phyloP scores from a whole-genome alignment of 2,888 invertebrate species.

The Pandemis corylana region DNA sequence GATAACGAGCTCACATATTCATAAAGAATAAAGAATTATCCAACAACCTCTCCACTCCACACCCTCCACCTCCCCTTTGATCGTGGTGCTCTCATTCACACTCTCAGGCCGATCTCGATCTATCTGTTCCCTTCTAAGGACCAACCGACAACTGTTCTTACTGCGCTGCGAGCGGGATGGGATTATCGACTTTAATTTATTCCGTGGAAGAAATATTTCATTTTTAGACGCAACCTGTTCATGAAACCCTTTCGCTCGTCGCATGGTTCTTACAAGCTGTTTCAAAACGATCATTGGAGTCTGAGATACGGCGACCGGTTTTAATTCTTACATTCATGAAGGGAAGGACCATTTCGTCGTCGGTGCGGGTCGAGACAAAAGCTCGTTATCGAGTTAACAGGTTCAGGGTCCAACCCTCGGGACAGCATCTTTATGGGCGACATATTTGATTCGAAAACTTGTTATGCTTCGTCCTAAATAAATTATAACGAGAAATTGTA shows the following conservation, averaged over 20 bases:
- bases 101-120: slow-evolving; percentile 80
- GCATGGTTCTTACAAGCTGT: slow-evolving; percentile 64
- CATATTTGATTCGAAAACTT: slow-evolving; percentile 85
- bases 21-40: slow-evolving; percentile 85
- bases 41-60: slow-evolving; percentile 71
- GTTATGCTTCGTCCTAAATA: slow-evolving; percentile 84
- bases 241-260: slow-evolving; percentile 80
- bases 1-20: slow-evolving; percentile 85
- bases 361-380: slow-evolving; percentile 66
- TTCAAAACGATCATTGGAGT: slow-evolving; percentile 79
- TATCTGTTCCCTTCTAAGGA: slow-evolving; percentile 80
- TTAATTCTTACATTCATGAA: slow-evolving; percentile 81
- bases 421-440: slow-evolving; percentile 84
- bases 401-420: slow-evolving; percentile 78
- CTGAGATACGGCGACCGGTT: slow-evolving; percentile 75
- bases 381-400: slow-evolving; percentile 79
- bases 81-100: slow-evolving; percentile 83
- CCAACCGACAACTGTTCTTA: slow-evolving; percentile 70
- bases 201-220: slow-evolving; percentile 83
- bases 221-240: slow-evolving; percentile 70
- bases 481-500: slow-evolving; percentile 85
- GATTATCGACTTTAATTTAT: slow-evolving; percentile 84
- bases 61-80: slow-evolving; percentile 63
- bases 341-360: slow-evolving; percentile 75
- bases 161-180: slow-evolving; percentile 65